Evolutionary conservation across 2,113 vertebrate genomes (phyloP).

Genomic region (Indicator maculatus): DNA sequence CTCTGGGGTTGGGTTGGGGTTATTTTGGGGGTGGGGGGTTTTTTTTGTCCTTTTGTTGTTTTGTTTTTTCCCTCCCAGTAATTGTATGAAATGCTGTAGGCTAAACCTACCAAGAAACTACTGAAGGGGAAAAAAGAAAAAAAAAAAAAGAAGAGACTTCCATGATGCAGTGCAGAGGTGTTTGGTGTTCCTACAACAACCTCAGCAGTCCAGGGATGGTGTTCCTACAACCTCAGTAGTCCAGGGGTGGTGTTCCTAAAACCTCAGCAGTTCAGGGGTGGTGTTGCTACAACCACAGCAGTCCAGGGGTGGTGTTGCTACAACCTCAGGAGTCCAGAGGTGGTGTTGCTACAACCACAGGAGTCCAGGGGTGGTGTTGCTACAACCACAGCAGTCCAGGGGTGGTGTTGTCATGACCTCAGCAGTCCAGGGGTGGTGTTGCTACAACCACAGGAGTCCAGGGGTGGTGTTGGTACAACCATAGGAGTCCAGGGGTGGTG

Average conservation of each 20-base stretch:
- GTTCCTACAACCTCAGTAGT: no score
- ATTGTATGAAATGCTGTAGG: slow-evolving; percentile 55
- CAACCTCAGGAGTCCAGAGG: slow-evolving; percentile 78
- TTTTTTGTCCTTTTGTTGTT: neutral
- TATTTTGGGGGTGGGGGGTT: no score
- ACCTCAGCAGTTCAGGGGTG: slow-evolving; percentile 44
- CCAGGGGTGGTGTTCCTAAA: slow-evolving; percentile 69
- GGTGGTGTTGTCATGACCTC: neutral
- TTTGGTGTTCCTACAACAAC: slow-evolving; percentile 75
- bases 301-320: neutral
- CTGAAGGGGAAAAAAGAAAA: neutral
- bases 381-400: slow-evolving; percentile 46
- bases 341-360: neutral
- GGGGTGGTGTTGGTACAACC: neutral
- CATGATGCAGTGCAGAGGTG: slow-evolving; percentile 83
- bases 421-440: slow-evolving; percentile 48
- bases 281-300: neutral
- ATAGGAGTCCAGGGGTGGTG: no score
- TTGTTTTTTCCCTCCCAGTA: slow-evolving; percentile 25
- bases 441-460: slow-evolving; percentile 62
- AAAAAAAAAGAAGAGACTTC: slow-evolving; percentile 64
- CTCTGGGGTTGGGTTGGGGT: no score
- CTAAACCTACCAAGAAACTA: slow-evolving; percentile 65
- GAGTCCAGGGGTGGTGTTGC: slow-evolving; percentile 29
- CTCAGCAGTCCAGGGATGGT: slow-evolving; percentile 38